These are phyloP conservation scores for Nysson spinosus DNA, from an alignment of 2,888 invertebrate species.

Conservation along the genomic window DNA sequence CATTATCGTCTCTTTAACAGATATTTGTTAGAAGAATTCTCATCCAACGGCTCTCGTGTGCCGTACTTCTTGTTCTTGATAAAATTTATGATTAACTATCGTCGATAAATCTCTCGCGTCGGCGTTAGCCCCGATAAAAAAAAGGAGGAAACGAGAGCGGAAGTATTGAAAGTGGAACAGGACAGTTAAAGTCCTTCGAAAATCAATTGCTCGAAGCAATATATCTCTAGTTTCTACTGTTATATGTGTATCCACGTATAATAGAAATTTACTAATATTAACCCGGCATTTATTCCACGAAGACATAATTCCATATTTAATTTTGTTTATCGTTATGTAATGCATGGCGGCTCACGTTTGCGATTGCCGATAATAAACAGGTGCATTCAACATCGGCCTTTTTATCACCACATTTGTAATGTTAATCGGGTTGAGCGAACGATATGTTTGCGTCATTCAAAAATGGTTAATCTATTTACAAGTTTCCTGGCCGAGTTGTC, in stretches of 20 bases:
- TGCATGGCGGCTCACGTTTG: no score
- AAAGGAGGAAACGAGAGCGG: not conserved
- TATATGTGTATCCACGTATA: no score
- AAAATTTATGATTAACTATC: conserved; percentile 27
- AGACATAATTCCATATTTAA: not conserved
- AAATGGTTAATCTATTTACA: not conserved
- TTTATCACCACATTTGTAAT: not conserved
- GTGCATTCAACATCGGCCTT: not conserved
- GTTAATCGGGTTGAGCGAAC: no score
- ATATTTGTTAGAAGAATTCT: not conserved
- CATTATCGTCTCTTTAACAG: no score
- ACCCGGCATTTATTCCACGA: no score
- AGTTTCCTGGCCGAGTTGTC: not conserved
- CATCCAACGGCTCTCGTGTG: not conserved
- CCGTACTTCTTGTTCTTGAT: not conserved
- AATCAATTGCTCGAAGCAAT: conserved; percentile 6
- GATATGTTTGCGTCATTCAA: no score
- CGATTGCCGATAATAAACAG: not conserved
- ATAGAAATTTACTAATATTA: no score
- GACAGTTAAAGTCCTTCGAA: conserved; percentile 18
- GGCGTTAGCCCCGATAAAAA: conserved; percentile 14
- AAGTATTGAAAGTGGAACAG: conserved; percentile 14
- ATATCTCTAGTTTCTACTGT: conserved; percentile 6
- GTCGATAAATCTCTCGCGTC: conserved; percentile 21
- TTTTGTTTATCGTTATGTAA: conserved; percentile 1